Evolutionary conservation across 2,113 vertebrate species (phyloP).

Genomic region (Sciurus niger): DNA sequence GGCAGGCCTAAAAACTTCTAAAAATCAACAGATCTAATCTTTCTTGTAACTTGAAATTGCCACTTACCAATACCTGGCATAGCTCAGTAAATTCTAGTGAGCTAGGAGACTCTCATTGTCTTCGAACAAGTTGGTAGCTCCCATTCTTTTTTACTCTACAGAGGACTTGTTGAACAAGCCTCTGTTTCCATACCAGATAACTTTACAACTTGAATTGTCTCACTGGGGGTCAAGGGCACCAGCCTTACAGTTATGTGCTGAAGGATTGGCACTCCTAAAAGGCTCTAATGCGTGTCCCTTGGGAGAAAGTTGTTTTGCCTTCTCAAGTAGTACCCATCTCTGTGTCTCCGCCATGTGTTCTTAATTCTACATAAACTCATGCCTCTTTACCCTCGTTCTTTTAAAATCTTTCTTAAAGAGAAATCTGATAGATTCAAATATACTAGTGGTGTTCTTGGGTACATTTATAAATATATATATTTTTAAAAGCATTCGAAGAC

Average conservation of each 20-base stretch:
- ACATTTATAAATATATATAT: background rate
- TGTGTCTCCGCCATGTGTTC: background rate
- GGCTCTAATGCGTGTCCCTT: background rate
- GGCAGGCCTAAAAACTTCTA: background rate
- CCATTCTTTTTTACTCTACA: background rate
- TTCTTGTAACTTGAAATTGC: conserved; percentile 33
- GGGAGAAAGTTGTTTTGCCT: background rate
- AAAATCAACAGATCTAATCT: background rate
- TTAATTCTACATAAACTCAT: background rate
- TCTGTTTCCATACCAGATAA: background rate
- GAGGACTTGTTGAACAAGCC: background rate
- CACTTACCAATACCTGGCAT: background rate
- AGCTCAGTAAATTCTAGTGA: background rate
- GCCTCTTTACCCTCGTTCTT: too few relatives aligned
- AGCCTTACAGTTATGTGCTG: background rate
- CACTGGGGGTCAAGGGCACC: background rate
- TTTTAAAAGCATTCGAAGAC: background rate
- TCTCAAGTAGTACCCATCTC: background rate
- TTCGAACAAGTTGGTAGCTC: background rate
- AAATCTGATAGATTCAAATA: background rate
- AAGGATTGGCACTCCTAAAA: background rate
- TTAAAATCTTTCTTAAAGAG: background rate
- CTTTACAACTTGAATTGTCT: background rate
- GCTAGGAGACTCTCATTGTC: background rate
- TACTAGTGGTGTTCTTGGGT: background rate